Conservation (phyloP, 92 coral and sea anemone genomes). For the Virgularia gustaviana region DNA sequence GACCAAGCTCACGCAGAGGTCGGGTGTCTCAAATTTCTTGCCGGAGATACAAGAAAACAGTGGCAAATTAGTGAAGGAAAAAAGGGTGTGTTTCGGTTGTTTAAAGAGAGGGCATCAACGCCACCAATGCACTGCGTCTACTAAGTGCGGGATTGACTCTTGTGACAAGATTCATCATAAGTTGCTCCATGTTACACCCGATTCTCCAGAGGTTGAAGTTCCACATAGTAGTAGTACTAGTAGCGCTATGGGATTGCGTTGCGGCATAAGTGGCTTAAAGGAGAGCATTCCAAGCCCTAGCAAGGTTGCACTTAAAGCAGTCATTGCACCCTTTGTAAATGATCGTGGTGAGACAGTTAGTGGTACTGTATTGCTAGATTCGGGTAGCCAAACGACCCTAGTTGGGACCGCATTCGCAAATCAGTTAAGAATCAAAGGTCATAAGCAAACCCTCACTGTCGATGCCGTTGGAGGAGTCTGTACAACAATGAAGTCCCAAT, state of each 20-base stretch:
- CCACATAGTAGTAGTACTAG: too few relatives aligned
- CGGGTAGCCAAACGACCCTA: slow-evolving; percentile 46
- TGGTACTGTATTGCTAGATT: slow-evolving; percentile 41
- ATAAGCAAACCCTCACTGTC: slow-evolving; percentile 17
- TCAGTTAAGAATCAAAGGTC: slow-evolving; percentile 36
- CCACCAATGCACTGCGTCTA: slow-evolving; percentile 32
- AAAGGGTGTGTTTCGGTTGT: slow-evolving; percentile 33
- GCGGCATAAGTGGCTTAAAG: slow-evolving; percentile 37
- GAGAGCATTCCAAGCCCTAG: slow-evolving; percentile 18
- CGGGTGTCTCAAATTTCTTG: slow-evolving; percentile 24
- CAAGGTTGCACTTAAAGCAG: slow-evolving; percentile 46
- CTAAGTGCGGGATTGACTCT: slow-evolving; percentile 36
- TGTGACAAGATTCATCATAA: slow-evolving; percentile 38
- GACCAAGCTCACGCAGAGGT: slow-evolving; percentile 29
- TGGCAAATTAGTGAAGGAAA: slow-evolving; percentile 27
- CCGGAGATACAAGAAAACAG: slow-evolving; percentile 23
- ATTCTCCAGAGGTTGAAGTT: too few relatives aligned
- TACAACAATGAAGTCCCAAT: slow-evolving; percentile 51
- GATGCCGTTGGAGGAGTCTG: slow-evolving; percentile 45
- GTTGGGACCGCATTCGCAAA: slow-evolving; percentile 47
- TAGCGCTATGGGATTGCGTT: too few relatives aligned
- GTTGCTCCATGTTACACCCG: background rate
- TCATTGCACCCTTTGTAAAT: slow-evolving; percentile 42
- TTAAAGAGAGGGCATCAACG: slow-evolving; percentile 30
- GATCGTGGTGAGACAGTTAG: slow-evolving; percentile 35